phyloP scores from a whole-genome alignment of 2,888 invertebrate species.

The Caenorhabditis sp. region DNA sequence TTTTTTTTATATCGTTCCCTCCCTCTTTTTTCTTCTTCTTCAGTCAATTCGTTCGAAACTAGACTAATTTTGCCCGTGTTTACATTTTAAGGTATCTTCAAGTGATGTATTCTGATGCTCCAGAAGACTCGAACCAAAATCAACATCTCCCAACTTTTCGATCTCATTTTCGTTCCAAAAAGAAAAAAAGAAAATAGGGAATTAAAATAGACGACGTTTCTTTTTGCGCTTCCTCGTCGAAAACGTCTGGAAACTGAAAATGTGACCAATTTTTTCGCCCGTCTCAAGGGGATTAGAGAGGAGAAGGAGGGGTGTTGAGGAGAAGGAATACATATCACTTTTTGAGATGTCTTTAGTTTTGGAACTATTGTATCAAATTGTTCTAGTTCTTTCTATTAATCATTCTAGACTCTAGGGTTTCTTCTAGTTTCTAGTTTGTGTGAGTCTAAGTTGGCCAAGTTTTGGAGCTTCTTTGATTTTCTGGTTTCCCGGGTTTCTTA shows the following conservation, averaged over 20 bases:
- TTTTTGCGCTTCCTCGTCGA: constrained; percentile 6
- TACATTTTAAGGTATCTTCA: constrained; percentile 7
- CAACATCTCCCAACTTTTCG: constrained; percentile 23
- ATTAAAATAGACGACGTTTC: constrained; percentile 24
- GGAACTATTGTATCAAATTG: constrained; percentile 6
- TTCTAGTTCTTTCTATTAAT: constrained; percentile 6
- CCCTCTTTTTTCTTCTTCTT: no score
- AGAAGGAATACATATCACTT: constrained; percentile 26
- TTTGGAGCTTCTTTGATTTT: not conserved
- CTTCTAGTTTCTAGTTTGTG: constrained; percentile 3
- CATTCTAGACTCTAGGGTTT: not conserved
- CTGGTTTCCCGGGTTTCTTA: no score
- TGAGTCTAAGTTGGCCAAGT: not conserved
- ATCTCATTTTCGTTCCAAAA: constrained; percentile 7
- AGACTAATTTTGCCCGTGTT: constrained; percentile 30
- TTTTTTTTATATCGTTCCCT: constrained; percentile 1
- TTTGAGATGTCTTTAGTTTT: constrained; percentile 9
- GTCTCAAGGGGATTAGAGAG: constrained; percentile 39
- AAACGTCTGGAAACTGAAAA: constrained; percentile 45
- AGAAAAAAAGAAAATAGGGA: constrained; percentile 11
- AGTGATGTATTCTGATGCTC: constrained; percentile 5
- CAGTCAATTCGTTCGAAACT: constrained; percentile 19
- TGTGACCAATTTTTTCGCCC: constrained; percentile 26
- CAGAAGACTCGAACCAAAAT: not conserved
- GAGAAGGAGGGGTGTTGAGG: constrained; percentile 20